Evolutionary conservation across 2,888 invertebrate species (phyloP).

Genomic region (Neoscelio sp.): DNA sequence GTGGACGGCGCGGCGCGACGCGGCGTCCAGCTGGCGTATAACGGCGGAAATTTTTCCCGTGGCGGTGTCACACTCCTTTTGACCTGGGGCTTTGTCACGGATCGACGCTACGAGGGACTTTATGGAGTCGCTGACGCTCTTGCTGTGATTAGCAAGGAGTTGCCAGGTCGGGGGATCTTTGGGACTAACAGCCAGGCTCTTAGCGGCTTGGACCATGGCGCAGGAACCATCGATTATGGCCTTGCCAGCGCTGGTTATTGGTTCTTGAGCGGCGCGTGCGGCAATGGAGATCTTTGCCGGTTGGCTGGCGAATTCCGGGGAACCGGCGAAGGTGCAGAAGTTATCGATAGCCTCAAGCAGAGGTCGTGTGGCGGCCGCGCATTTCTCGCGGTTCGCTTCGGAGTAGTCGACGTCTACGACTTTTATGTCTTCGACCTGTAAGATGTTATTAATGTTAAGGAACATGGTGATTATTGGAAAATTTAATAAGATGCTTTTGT

Average conservation of each 20-base stretch:
- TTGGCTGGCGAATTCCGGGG: constrained; percentile 96
- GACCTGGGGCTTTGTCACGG: constrained; percentile 98
- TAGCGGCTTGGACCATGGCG: constrained; percentile 95
- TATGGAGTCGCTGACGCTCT: constrained; percentile 97
- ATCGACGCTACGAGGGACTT: constrained; percentile 97
- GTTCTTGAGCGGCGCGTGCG: constrained; percentile 93
- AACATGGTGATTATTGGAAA: too few relatives aligned
- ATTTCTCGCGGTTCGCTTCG: constrained; percentile 89
- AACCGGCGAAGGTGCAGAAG: constrained; percentile 94
- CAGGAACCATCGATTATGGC: constrained; percentile 93
- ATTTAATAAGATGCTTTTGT: too few relatives aligned
- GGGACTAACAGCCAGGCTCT: constrained; percentile 93
- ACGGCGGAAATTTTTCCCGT: constrained; percentile 90
- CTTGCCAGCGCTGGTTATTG: constrained; percentile 93
- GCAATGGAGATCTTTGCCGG: constrained; percentile 95
- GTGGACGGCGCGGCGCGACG: constrained; percentile 94
- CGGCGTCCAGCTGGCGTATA: constrained; percentile 93
- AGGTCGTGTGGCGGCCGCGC: constrained; percentile 92
- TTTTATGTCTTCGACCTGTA: constrained; percentile 93
- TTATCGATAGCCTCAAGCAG: constrained; percentile 95
- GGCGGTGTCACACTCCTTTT: constrained; percentile 95
- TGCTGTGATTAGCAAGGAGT: constrained; percentile 95
- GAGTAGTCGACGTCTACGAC: constrained; percentile 93
- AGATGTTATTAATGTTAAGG: not conserved
- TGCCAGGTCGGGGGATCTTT: constrained; percentile 98